Base-by-base conservation (phyloP, 2,888 invertebrate species). In the Creontiades dilutus region DNA sequence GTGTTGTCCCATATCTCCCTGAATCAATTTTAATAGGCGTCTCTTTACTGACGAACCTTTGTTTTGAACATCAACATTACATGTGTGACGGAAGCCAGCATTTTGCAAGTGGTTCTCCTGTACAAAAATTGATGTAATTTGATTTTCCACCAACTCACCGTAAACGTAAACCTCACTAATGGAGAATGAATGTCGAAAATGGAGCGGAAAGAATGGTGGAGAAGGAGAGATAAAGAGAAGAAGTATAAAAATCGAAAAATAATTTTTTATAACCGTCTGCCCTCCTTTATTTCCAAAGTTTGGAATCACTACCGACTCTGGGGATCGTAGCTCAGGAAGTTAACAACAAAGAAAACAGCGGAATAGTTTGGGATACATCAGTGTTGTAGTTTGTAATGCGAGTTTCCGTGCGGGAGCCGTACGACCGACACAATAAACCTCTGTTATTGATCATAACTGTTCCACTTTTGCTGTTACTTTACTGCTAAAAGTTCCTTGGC, bases 371-470 rank as follows among this genome's bases (percentile, higher is more conserved):
- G 85, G 85, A 46, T 76, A 86, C 55, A 86, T 86, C 86, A 86
- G 76, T 37, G 37, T 82, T 52, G 82, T 86, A 85, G 85, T 86
- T 86, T 48, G 86, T 55, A 55, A 86, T 75, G 75, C 47, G 86
- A 86, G 75, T 86, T 85, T 76, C 82, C 75, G 48, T 46, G 48
- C 46, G 2, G 76, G 76, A 48, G 48, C 23, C 28, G 19, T 48
- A 68, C 19, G 48, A 48, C 75, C n/a, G 76, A 86, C 86, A 86
- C 86, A 86, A 86, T 86, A 86, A 86, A 86, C 75, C 68, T 47
- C 27, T 37, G 86, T 86, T 86, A 86, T 86, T 86, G 86, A 86
- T 86, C 86, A 86, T 86, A 86, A 86, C 86, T 86, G 86, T 86
- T 86, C 86, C 86, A 76, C 86, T 55, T 75, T 86, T 76, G 86